Evolutionary conservation across 2,888 invertebrate species (phyloP), one percentile per base, ranked within the genome.

Genomic region (Epinotia brunnichana): DNA sequence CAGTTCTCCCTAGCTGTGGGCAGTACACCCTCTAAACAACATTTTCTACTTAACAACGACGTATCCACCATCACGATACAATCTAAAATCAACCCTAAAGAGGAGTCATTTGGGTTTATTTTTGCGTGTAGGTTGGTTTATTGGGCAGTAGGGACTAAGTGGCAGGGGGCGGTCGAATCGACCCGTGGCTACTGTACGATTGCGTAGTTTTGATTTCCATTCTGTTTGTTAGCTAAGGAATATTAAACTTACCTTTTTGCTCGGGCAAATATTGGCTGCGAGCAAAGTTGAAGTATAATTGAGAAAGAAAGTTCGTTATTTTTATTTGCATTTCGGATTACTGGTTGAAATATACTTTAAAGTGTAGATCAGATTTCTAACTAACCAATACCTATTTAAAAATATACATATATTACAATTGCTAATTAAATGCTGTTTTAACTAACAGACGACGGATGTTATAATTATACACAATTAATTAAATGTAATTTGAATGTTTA

Each of bases 1-100:
- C 92, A 91, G 91, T 91, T 83, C 90, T 85, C 91, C 92, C 91
- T 87, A 82, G 81, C 86, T 85, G 87, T 92, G 92, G 92, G 92
- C 92, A 93, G 92, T 90, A 84, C 91, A 88, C 91, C 93, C 91
- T 87, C 87, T 83, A 87, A 85, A 85, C 84, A 85, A 85, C 86
- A 82, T 80, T 76, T 77, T 77, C 78, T 79, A 83, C 80, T 85
- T 86, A 88, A 91, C 88, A 91, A 90, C 90, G 88, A 84, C 83
- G 79, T 83, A 90, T 85, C 85, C 77, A 75, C 84, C 82, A 54
- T 41, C n/a, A 59, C 41, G 56, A 15, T 24, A 29, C 78, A 79
- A 60, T 10, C 72, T 1, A 85, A 84, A 83, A 56, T 76, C 77
- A 74, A 83, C 86, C 79, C 69, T 87, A 84, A 35, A 5, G 0